Conservation (phyloP, 2,888 invertebrate genomes). For the Tryphoninae sp. region DNA sequence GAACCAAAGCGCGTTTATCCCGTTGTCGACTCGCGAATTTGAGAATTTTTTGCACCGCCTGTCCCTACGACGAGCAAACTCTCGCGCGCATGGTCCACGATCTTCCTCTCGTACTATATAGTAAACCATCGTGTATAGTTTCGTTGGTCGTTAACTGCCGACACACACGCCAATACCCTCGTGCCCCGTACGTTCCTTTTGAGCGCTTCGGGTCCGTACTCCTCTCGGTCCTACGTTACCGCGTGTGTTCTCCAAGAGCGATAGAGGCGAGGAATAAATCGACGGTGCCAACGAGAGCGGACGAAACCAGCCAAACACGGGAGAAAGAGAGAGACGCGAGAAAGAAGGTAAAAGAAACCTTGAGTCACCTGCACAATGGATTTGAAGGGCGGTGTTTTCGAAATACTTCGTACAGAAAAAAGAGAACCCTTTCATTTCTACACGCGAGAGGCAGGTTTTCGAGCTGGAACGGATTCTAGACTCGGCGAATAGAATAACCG, state of each 20-base stretch:
- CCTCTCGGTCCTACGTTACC: too few relatives aligned
- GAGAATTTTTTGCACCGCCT: slow-evolving; percentile 58
- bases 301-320: neutral
- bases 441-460: slow-evolving; percentile 1
- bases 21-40: slow-evolving; percentile 12
- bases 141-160: slow-evolving; percentile 56
- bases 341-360: slow-evolving; percentile 34
- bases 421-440: slow-evolving; percentile 12
- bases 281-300: slow-evolving; percentile 28
- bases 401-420: slow-evolving; percentile 39
- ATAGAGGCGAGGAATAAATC: slow-evolving; percentile 52
- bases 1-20: neutral
- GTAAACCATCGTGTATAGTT: slow-evolving; percentile 35
- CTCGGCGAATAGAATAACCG: slow-evolving; percentile 25
- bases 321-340: neutral
- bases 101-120: slow-evolving; percentile 41
- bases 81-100: slow-evolving; percentile 51
- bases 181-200: slow-evolving; percentile 41
- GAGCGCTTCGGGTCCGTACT: slow-evolving; percentile 16
- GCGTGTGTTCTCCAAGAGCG: slow-evolving; percentile 24
- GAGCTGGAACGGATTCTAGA: slow-evolving; percentile 34
- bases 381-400: slow-evolving; percentile 50
- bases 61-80: slow-evolving; percentile 26
- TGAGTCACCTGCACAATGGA: slow-evolving; percentile 62
- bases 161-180: slow-evolving; percentile 56